phyloP scores from a whole-genome alignment of 1,140 invertebrate species.

The Aethina tumida region DNA sequence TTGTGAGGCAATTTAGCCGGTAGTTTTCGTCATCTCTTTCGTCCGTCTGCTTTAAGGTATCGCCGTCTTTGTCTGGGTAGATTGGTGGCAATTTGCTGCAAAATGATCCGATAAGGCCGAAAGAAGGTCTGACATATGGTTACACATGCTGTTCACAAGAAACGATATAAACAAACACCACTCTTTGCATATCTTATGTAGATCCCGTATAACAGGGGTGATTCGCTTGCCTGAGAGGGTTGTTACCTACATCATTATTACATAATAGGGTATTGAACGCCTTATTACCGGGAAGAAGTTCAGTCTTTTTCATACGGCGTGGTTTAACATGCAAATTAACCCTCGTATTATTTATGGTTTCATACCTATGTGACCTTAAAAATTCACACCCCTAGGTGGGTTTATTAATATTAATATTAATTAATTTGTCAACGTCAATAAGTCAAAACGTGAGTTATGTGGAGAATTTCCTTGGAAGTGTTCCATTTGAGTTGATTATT shows the following conservation, averaged over 20 bases:
- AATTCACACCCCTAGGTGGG: too few species aligned
- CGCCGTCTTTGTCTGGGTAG: conserved; percentile 21
- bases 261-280: conserved; percentile 30
- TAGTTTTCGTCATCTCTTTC: conserved; percentile 16
- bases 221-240: conserved; percentile 21
- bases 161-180: conserved; percentile 32
- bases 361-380: too few species aligned
- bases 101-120: conserved; percentile 31
- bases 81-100: conserved; percentile 31
- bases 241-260: conserved; percentile 27
- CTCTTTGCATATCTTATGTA: conserved; percentile 31
- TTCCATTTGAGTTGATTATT: too few species aligned
- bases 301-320: conserved; percentile 7
- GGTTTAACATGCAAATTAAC: conserved; percentile 12
- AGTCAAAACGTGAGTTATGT: not conserved
- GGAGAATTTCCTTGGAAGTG: too few species aligned
- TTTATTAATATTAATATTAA: too few species aligned
- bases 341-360: conserved; percentile 10
- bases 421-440: not conserved
- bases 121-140: conserved; percentile 31
- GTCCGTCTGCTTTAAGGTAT: not conserved
- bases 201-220: conserved; percentile 26
- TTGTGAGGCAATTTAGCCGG: conserved; percentile 23
- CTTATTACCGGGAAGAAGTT: conserved; percentile 21
- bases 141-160: conserved; percentile 31